Percentiles rank a stretch among this genome's conserved stretches.
phyloP scores from a whole-genome alignment of 2,888 invertebrate genomes.

The Oligia fasciuncula region DNA sequence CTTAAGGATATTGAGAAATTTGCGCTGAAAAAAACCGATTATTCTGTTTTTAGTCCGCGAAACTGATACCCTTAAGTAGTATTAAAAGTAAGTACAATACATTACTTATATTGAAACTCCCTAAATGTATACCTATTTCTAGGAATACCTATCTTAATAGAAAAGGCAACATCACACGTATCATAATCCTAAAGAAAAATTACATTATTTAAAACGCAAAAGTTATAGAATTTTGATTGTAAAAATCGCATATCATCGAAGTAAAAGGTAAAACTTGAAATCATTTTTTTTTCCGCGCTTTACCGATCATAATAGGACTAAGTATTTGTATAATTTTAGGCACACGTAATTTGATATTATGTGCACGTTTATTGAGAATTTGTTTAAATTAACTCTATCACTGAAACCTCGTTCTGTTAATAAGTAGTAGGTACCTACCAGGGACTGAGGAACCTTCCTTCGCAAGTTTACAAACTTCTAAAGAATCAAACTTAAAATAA shows the following conservation, averaged over 20 bases:
- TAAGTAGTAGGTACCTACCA: too few species aligned
- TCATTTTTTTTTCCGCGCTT: neutral
- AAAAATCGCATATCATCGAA: neutral
- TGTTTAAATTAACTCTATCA: neutral
- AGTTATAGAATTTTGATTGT: neutral
- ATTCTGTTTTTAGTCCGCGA: too few species aligned
- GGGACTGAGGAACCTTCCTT: neutral
- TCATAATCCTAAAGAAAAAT: neutral
- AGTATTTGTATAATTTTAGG: neutral
- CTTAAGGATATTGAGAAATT: too few species aligned
- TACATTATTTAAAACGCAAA: neutral
- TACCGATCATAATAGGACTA: neutral
- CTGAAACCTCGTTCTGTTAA: neutral
- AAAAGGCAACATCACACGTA: too few species aligned
- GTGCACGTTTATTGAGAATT: neutral
- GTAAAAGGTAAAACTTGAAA: neutral
- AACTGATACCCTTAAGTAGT: too few species aligned
- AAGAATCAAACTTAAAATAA: neutral
- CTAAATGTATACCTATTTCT: neutral
- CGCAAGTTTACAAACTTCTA: neutral
- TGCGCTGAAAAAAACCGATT: too few species aligned
- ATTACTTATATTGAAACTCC: conserved; percentile 75
- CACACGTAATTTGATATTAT: neutral
- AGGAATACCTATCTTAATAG: too few species aligned
- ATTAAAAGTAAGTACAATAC: conserved; percentile 71